A percentile compares a stretch with the other conserved stretches of the same genome.
These are phyloP conservation scores for Alouatta palliata DNA, from an alignment of 2,113 vertebrate species.

Conservation along the genomic window DNA sequence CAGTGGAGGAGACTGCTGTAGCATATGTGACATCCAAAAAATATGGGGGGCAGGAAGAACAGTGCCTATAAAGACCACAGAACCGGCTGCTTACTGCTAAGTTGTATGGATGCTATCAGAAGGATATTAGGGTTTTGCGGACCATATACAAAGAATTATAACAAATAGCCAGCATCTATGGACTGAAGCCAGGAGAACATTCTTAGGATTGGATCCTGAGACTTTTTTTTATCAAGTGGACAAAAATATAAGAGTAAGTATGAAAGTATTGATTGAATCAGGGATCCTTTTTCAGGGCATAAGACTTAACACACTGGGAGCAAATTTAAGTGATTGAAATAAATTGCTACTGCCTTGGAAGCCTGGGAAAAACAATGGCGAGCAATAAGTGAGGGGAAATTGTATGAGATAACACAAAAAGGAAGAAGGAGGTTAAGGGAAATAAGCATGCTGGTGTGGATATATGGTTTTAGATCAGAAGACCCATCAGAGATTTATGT, in stretches of 20 bases:
- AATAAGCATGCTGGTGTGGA: neutral
- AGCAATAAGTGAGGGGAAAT: neutral
- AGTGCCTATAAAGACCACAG: neutral
- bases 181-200: accelerated
- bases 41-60: neutral
- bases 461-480: neutral
- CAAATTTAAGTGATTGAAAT: neutral
- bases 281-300: neutral
- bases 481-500: neutral
- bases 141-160: neutral
- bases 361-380: neutral
- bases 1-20: neutral
- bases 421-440: neutral
- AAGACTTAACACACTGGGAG: neutral
- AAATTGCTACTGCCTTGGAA: neutral
- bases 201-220: neutral
- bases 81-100: neutral
- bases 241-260: neutral
- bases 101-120: neutral
- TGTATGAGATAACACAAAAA: neutral
- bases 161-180: neutral
- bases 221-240: accelerated
- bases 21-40: neutral
- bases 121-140: neutral
- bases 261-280: neutral